These are phyloP conservation scores for Petrosia ficiformis DNA, from an alignment of 37 sponge, comb jelly and placozoan species.

Conservation along the genomic window DNA sequence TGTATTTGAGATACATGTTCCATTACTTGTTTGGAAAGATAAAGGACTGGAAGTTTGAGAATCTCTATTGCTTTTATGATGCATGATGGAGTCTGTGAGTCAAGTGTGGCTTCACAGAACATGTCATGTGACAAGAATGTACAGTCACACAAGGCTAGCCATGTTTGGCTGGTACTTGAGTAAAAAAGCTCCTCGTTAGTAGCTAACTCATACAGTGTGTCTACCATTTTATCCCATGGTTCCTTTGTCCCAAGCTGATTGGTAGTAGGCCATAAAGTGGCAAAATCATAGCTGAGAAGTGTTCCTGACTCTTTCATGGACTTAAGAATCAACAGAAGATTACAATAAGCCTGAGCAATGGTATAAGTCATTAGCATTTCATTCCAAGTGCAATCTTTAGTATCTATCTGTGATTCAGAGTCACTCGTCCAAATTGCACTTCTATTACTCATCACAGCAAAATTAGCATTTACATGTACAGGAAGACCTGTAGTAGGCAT, in stretches of 20 bases:
- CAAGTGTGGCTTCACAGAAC: neutral
- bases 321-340: neutral
- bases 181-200: constrained; percentile 9
- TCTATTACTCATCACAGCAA: constrained; percentile 36
- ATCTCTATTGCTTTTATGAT: neutral
- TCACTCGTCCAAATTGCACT: constrained; percentile 29
- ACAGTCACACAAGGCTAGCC: constrained; percentile 15
- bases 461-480: constrained; percentile 30
- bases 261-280: constrained; percentile 38
- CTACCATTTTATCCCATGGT: constrained; percentile 29
- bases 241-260: neutral
- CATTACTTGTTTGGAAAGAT: constrained; percentile 1
- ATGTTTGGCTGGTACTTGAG: constrained; percentile 2
- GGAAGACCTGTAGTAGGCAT: constrained; percentile 25
- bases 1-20: neutral
- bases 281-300: constrained; percentile 7
- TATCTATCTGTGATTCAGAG: neutral
- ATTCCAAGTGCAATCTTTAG: neutral
- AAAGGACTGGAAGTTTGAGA: constrained; percentile 24
- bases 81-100: neutral
- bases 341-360: constrained; percentile 9
- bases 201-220: constrained; percentile 1
- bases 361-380: neutral
- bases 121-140: constrained; percentile 17
- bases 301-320: neutral